These are phyloP conservation scores for Akabosia matsudoensis DNA, from an alignment of 1,140 invertebrate genomes.

Conservation along the genomic window DNA sequence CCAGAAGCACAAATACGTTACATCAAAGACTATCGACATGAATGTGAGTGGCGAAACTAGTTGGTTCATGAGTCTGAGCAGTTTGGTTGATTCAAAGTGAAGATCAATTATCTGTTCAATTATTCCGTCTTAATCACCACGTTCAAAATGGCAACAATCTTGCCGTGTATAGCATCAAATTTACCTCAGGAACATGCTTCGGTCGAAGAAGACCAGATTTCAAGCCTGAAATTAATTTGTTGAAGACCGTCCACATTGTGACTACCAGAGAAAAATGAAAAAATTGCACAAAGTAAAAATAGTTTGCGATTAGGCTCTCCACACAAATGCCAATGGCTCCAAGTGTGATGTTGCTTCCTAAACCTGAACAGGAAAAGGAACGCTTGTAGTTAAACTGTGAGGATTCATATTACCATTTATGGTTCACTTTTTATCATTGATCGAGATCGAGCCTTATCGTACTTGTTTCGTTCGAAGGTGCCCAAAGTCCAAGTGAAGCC, in stretches of 20 bases:
- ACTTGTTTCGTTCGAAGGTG: neutral
- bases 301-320: conserved; percentile 7
- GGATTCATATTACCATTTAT: too few relatives aligned
- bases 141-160: too few relatives aligned
- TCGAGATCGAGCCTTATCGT: too few relatives aligned
- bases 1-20: conserved; percentile 29
- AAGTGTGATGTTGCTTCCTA: too few relatives aligned
- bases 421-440: too few relatives aligned
- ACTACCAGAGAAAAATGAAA: conserved; percentile 1
- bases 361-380: too few relatives aligned
- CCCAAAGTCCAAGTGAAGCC: neutral
- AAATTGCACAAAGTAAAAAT: conserved; percentile 15
- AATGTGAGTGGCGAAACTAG: conserved; percentile 28
- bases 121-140: too few relatives aligned
- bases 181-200: neutral
- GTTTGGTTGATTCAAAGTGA: conserved; percentile 18
- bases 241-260: conserved; percentile 22
- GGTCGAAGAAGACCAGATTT: neutral
- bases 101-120: conserved; percentile 29
- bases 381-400: too few relatives aligned
- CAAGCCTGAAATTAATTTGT: neutral
- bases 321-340: neutral
- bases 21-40: neutral
- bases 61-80: conserved; percentile 28
- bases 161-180: neutral